Conservation (phyloP, 2,797 vertebrate species). For the Phoxinus dragarum region DNA sequence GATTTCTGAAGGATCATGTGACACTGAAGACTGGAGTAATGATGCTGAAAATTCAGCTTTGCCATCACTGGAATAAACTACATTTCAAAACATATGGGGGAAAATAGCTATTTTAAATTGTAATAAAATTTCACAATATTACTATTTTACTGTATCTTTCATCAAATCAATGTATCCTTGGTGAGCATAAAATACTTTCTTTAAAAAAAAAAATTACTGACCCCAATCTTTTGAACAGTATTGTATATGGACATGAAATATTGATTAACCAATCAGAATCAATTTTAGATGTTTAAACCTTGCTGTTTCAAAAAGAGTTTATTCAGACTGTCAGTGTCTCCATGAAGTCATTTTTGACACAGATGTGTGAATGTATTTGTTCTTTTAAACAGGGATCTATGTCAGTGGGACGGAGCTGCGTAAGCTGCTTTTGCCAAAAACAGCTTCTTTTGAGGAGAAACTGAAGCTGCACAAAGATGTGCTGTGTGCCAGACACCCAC, state of each 20-base stretch:
- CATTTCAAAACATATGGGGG: not conserved
- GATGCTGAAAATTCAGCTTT: not conserved
- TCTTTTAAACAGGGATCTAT: conserved; percentile 81
- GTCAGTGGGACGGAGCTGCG: conserved; percentile 92
- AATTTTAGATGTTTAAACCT: not conserved
- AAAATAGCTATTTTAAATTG: not conserved
- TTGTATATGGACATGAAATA: not conserved
- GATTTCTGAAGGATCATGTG: not conserved
- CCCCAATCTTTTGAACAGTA: not conserved
- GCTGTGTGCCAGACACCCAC: conserved; percentile 88
- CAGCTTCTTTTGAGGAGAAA: conserved; percentile 88
- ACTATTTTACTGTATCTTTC: not conserved
- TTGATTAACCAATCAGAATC: not conserved
- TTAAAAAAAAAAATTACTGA: not conserved
- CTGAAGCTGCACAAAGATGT: conserved; percentile 90
- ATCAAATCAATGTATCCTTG: not conserved
- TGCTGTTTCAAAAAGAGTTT: not conserved
- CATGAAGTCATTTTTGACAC: not conserved
- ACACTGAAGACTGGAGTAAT: not conserved
- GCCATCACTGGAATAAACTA: not conserved
- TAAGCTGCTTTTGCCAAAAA: conserved; percentile 92
- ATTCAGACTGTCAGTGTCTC: not conserved
- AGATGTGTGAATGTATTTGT: not conserved
- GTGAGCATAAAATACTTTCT: not conserved
- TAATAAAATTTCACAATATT: not conserved